A percentile compares a stretch with the other conserved stretches of the same genome.
Evolutionary conservation across 1,140 invertebrate genomes (phyloP).

Genomic region (Tetraneura akinire): DNA sequence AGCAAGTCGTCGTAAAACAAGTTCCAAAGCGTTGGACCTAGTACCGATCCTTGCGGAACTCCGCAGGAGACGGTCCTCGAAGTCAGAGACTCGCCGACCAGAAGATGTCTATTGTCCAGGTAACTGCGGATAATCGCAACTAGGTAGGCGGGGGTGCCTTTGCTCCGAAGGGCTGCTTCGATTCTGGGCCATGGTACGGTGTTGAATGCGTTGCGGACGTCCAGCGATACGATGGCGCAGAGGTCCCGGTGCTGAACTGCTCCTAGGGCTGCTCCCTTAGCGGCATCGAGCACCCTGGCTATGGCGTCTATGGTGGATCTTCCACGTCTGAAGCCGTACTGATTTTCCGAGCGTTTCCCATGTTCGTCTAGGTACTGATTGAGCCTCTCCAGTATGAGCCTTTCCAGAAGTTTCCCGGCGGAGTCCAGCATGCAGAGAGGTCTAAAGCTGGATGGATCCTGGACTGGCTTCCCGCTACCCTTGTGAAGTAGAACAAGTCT

Average conservation of each 20-base stretch:
- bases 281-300: not conserved
- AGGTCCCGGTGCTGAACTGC: too few relatives aligned
- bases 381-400: not conserved
- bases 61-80: not conserved
- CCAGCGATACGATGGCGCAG: not conserved
- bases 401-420: not conserved
- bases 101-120: too few relatives aligned
- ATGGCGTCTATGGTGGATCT: not conserved
- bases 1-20: not conserved
- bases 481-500: not conserved
- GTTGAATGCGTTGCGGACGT: not conserved
- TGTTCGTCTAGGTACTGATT: not conserved
- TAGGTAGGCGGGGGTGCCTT: not conserved
- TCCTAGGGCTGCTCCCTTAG: not conserved
- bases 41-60: not conserved
- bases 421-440: not conserved
- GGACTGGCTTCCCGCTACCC: not conserved
- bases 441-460: not conserved
- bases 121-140: not conserved
- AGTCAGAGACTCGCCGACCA: conserved; percentile 51
- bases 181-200: conserved; percentile 24
- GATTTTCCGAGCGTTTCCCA: not conserved
- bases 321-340: not conserved
- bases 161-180: not conserved
- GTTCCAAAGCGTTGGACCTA: conserved; percentile 23